These are phyloP conservation scores for Tupaia chinensis DNA, from an alignment of 2,113 vertebrate species.

Conservation along the genomic window DNA sequence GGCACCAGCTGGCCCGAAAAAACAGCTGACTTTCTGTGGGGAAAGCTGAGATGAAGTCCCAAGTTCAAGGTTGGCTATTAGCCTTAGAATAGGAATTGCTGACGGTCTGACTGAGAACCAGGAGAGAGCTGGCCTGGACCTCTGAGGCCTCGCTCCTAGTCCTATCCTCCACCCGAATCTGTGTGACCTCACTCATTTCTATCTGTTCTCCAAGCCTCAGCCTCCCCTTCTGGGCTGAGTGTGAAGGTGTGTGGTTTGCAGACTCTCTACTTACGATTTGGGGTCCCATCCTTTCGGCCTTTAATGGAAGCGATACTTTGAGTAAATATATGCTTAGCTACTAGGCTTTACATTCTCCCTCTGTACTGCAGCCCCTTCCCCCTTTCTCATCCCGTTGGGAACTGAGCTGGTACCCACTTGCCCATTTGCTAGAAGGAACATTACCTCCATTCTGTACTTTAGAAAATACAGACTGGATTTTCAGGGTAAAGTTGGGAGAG, in stretches of 20 bases:
- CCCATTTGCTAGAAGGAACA: slow-evolving; percentile 3
- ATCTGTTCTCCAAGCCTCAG: not conserved
- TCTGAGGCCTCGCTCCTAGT: not conserved
- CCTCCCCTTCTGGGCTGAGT: not conserved
- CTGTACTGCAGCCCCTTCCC: not conserved
- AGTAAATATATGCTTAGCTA: not conserved
- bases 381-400: not conserved
- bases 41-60: slow-evolving; percentile 58
- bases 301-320: not conserved
- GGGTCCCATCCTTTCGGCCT: not conserved
- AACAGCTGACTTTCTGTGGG: slow-evolving; percentile 69
- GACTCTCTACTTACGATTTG: not conserved
- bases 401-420: not conserved
- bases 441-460: not conserved
- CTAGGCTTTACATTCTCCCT: not conserved
- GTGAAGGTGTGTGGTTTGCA: not conserved
- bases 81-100: slow-evolving; percentile 8
- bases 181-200: not conserved
- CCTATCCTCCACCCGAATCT: not conserved
- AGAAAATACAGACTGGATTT: not conserved
- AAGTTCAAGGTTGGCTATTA: not conserved
- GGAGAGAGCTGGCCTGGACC: not conserved
- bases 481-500: not conserved
- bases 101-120: not conserved
- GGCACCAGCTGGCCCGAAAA: not conserved